Evolutionary conservation across 2,113 vertebrate species (phyloP).

Genomic region (Embiotoca jacksoni): DNA sequence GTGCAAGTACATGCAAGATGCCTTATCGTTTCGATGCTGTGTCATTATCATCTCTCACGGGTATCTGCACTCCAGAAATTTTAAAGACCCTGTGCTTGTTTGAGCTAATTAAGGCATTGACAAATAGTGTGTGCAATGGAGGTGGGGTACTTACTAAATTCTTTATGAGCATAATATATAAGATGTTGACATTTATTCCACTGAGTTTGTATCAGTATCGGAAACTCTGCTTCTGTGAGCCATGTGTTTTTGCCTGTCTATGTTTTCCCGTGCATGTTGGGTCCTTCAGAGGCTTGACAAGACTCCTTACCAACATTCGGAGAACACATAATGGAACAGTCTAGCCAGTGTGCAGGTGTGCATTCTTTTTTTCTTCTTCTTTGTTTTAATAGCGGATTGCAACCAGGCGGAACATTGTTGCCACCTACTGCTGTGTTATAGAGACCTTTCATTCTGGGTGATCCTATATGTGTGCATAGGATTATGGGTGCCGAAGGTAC

Average conservation of each 20-base stretch:
- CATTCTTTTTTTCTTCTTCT: too few species aligned
- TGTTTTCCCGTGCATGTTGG: background rate
- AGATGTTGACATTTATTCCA: background rate
- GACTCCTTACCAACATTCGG: too few species aligned
- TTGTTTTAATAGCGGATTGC: too few species aligned
- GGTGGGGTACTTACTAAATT: constrained; percentile 15
- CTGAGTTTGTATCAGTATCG: background rate
- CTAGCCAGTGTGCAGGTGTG: too few species aligned
- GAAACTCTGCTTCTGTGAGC: background rate
- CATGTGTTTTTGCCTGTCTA: background rate
- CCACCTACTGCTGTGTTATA: too few species aligned
- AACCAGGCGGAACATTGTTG: too few species aligned
- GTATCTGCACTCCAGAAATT: constrained; percentile 55
- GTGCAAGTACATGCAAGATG: constrained; percentile 10
- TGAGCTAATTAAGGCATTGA: constrained; percentile 39
- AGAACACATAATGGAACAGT: too few species aligned
- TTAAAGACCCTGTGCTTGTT: constrained; percentile 62
- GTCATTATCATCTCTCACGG: constrained; percentile 65
- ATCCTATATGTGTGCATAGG: too few species aligned
- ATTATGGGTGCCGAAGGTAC: too few species aligned
- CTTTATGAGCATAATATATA: background rate
- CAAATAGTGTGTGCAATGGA: constrained; percentile 17
- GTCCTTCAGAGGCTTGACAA: too few species aligned
- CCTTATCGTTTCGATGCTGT: constrained; percentile 39
- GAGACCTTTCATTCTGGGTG: too few species aligned